Base-by-base conservation (phyloP, 2,888 invertebrate genomes). In the Pandemis heparana region DNA sequence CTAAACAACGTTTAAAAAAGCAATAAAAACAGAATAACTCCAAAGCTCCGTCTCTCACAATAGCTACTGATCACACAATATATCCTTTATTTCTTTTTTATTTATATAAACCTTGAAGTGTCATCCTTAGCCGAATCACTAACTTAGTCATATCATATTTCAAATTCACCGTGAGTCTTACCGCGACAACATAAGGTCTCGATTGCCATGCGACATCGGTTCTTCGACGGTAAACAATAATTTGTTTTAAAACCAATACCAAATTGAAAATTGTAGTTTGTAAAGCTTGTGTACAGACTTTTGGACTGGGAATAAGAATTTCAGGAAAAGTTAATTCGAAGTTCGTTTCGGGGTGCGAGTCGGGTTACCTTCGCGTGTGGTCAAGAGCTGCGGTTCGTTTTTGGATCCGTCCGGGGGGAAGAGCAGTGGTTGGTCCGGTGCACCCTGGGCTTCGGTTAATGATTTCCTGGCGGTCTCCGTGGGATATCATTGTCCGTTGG, bases 61-160 rank as follows among this genome's bases (percentile, higher is more conserved):
- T 65, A 43, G n/a, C 18, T 18, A 39, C 51, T 65, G 53, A 69
- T 64, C 51, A 61, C 46, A 48, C 63, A 69, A 63, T 10, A 43
- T 62, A 73, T 56, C 62, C 63, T 73, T 64, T 73, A 69, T 71
- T 71, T 51, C 16, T 18, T 18, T 18, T 73, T 64, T 73, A 69
- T 71, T 71, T 51, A 53, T 18, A 53, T 18, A 53, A 68, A 64
- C 63, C 68, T 59, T 73, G 23, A 66, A 68, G 73, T 69, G 68
- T 48, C 73, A 73, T 73, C 73, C 73, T 64, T 73, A 63, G 16
- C 48, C 46, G n/a, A 59, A 39, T 4, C n/a, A 46, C 56, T 48
- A 73, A 63, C 46, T 46, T 14, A 23, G 9, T 5, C 23, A 14
- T n/a, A 51, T 32, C 46, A 39, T 9, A 7, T n/a, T 12, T 38